Base-by-base conservation (phyloP, 2,888 invertebrate genomes). In the Phyto melanocephala region DNA sequence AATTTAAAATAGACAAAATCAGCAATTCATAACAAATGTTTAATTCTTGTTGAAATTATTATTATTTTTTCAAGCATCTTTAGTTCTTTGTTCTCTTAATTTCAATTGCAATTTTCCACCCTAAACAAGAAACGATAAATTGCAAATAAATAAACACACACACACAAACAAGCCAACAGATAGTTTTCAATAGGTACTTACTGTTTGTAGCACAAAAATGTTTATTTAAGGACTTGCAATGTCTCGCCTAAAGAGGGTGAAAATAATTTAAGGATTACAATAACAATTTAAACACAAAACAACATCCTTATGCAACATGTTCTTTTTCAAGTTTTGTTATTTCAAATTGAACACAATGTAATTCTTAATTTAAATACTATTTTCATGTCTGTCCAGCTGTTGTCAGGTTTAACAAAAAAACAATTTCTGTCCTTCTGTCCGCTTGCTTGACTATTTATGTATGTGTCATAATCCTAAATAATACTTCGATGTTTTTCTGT, bases 301-400 rank as follows among this genome's bases (percentile, higher is more conserved):
- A 28, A 17, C 8, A 5, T 40, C 2, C 13, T n/a, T 35, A n/a
- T n/a, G 60, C 60, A 72, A 72, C 72, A 62, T 72, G 72, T 62
- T 62, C 47, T 22, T 22, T 37, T 60, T 22, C 8, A 17, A 1
- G 2, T 35, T 35, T 17, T 54, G 17, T 20, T n/a, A 5, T 22
- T 5, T 22, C 17, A 40, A 54, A 40, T 11, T 37, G 2, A 28
- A 15, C 17, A 4, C 2, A 58, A 20, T 45, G 28, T 20, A 37
- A 37, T 10, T 47, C 10, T 47, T 20, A 11, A 10, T 42, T n/a
- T n/a, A 67, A 54, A 50, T n/a, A 65, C 1, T 24, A 37, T 28
- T 22, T 68, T 15, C 68, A 54, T 68, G 54, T 28, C 54, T 8
- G 4, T 2, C 13, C 68, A 68, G 37, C 40, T 67, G 67, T 40